Evolutionary conservation across 2,797 vertebrate species (phyloP), one percentile per base, ranked within the genome.

Genomic region (Steatocranus sp.): DNA sequence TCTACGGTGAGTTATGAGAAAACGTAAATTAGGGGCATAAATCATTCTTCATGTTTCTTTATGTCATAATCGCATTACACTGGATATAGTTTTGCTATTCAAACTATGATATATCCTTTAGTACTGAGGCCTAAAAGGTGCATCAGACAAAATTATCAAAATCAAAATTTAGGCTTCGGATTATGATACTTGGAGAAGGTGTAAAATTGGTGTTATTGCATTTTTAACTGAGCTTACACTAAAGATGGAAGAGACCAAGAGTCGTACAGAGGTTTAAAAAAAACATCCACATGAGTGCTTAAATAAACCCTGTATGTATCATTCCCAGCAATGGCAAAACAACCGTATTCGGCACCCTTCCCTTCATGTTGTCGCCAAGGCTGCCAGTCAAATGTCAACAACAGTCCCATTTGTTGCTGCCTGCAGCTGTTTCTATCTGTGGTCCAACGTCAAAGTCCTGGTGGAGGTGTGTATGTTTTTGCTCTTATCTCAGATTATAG

Each of bases 401-500:
- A 80, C 76, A 83, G 86, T 83, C 79, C 77, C 36, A 58, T 56
- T 76, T 88, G 49, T 83, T 83, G 87, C 87, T 48, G 20, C 17
- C 63, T 11, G 43, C 3, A 54, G 85, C 41, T 88, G 79, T 79
- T 88, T 85, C 11, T 80, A 41, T 20, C 15, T 23, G 12, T 6
- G 3, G 3, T 53, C 25, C 76, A 75, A 85, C 91, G 80, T 75
- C 81, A 63, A 85, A 93, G 85, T 74, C 83, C 83, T 20, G 23
- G 4, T 12, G 17, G 75, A 85, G 80, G 88, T 87, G 88, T 92
- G 90, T 85, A 18, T 92, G 84, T 84, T 87, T 86, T 86, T 88
- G 79, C 56, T 87, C 75, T 76, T 66, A 77, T 73, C 34, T 80
- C 78, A 89, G 92, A 90, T 93, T 91, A 92, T 56, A 91, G 80